Evolutionary conservation across 2,797 vertebrate species (phyloP), one percentile per base, ranked within the genome.

Genomic region (Falco novaeseelandiae): DNA sequence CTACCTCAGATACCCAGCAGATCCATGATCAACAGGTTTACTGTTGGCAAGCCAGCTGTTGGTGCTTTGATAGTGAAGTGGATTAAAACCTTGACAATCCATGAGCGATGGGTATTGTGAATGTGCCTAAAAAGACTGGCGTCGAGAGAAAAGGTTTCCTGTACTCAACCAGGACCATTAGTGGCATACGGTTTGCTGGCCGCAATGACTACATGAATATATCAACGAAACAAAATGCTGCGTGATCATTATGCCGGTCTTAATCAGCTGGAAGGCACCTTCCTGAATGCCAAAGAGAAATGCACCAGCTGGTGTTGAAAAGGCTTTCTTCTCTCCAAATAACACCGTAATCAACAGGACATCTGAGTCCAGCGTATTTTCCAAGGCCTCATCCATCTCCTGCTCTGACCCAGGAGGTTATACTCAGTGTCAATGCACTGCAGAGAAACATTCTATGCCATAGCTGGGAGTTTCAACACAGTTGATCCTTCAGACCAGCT

Each of bases 291-390:
- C 54, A 66, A 21, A 65, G 77, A 87, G 83, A 91, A 81, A 76
- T n/a, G 62, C 66, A 90, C 40, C 90, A 95, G 88, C 80, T 96
- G 94, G 57, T 82, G 49, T 65, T 72, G 49, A 69, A 84, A 18
- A 69, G 70, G 54, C 19, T 83, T 84, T 74, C 61, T 86, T 63
- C 32, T 67, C 54, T 89, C 73, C 70, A 72, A 82, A 76, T 72
- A 66, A 71, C n/a, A 55, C 42, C 4, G 1, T 58, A 90, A 89
- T 71, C 82, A 80, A 74, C 27, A 61, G 61, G 76, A 81, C 92
- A 89, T 92, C 86, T 87, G 90, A 89, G 83, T 82, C 70, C 70
- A 76, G 54, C 51, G 46, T 79, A 55, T 87, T 92, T 94, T 92
- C 49, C 36, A 78, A 25, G 63, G 49, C 65, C 29, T 90, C 83